A percentile compares a stretch with the other conserved stretches of the same genome.
Evolutionary conservation across 2,113 vertebrate species (phyloP).

Genomic region (Xiphophorus couchianus): DNA sequence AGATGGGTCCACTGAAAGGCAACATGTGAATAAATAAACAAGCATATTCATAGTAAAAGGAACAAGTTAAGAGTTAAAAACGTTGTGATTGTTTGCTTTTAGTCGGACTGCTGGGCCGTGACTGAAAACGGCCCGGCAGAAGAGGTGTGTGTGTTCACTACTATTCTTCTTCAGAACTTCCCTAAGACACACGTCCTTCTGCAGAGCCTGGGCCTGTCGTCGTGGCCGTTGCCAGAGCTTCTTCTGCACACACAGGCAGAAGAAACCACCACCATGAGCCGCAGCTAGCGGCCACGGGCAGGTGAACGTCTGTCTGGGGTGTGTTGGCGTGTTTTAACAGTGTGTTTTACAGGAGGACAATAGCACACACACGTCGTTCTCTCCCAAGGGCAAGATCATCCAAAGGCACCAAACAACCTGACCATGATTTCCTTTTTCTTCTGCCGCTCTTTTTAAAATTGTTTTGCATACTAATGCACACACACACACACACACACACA

Average conservation of each 20-base stretch:
- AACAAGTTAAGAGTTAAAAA: background rate
- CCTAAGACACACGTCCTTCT: slow-evolving; percentile 61
- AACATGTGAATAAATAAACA: too few species aligned
- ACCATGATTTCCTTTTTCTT: slow-evolving; percentile 12
- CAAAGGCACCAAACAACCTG: slow-evolving; percentile 72
- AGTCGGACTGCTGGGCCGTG: slow-evolving; percentile 4
- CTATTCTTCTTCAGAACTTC: slow-evolving; percentile 58
- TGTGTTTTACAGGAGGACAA: slow-evolving; percentile 55
- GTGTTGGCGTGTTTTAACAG: slow-evolving; percentile 19
- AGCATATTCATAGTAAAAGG: too few species aligned
- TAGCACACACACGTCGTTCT: slow-evolving; percentile 18
- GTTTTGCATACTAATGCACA: slow-evolving; percentile 33
- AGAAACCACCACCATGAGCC: background rate
- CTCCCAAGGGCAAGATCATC: slow-evolving; percentile 72
- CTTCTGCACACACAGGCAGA: background rate
- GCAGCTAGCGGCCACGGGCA: slow-evolving; percentile 29
- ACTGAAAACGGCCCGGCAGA: slow-evolving; percentile 1
- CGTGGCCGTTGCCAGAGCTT: slow-evolving; percentile 19
- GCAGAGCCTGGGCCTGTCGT: slow-evolving; percentile 25
- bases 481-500: slow-evolving; percentile 1
- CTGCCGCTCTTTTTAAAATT: slow-evolving; percentile 13
- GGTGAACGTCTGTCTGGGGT: slow-evolving; percentile 43
- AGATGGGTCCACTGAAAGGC: too few species aligned
- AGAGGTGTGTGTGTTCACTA: slow-evolving; percentile 18
- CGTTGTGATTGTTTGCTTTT: background rate